Evolutionary conservation across 2,113 vertebrate genomes (phyloP).

Genomic region (Pteruthius melanotis): DNA sequence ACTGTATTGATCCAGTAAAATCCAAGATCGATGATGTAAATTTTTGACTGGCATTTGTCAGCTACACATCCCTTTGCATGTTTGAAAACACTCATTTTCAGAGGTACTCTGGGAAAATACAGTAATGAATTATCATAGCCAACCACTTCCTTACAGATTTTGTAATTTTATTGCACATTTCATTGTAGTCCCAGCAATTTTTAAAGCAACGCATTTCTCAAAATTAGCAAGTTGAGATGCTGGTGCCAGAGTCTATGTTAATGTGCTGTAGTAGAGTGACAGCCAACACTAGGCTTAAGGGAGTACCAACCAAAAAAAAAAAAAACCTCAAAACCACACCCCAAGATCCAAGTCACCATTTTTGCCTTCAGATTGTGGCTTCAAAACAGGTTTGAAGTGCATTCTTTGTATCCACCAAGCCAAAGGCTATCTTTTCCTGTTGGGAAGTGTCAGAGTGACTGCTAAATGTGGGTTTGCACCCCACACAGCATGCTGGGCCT

Average conservation of each 20-base stretch:
- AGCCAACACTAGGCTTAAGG: neutral
- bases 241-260: neutral
- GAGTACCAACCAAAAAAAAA: neutral
- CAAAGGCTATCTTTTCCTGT: neutral
- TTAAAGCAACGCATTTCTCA: neutral
- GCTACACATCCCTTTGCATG: neutral
- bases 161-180: neutral
- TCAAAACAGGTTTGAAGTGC: neutral
- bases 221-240: neutral
- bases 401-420: neutral
- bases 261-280: accelerated
- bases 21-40: constrained; percentile 25
- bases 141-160: neutral
- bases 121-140: neutral
- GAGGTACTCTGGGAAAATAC: neutral
- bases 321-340: neutral
- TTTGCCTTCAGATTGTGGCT: neutral
- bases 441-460: neutral
- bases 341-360: neutral
- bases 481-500: neutral
- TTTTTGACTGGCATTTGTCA: constrained; percentile 28
- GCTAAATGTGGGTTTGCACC: neutral
- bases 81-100: neutral
- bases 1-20: constrained; percentile 40
- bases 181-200: neutral